Conservation (phyloP, 2,113 vertebrate genomes). For the Calyptommatus sinebrachiatus region DNA sequence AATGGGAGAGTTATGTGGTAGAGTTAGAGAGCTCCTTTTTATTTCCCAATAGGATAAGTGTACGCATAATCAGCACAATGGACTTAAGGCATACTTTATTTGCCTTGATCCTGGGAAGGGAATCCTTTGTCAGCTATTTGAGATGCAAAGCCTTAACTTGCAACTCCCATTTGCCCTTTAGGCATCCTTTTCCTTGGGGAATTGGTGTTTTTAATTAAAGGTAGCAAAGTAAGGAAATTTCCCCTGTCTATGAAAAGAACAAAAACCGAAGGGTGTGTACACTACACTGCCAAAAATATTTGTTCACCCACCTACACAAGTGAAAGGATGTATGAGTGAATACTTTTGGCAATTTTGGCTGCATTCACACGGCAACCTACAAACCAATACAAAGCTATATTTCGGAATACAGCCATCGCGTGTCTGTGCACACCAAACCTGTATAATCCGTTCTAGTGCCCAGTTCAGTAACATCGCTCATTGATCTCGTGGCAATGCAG, state of each 20-base stretch:
- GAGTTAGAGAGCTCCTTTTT: background rate
- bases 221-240: conserved; percentile 32
- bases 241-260: conserved; percentile 24
- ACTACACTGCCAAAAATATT: too few relatives aligned
- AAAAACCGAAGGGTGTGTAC: background rate
- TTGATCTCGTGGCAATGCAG: too few relatives aligned
- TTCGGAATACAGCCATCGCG: too few relatives aligned
- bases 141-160: conserved; percentile 26
- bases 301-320: too few relatives aligned
- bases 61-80: conserved; percentile 5
- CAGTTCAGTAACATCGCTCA: too few relatives aligned
- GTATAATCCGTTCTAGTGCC: too few relatives aligned
- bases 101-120: conserved; percentile 29
- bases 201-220: conserved; percentile 51
- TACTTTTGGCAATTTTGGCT: too few relatives aligned
- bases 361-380: too few relatives aligned
- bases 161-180: conserved; percentile 27
- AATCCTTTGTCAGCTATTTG: conserved; percentile 41
- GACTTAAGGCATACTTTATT: conserved; percentile 27
- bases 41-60: background rate
- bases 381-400: too few relatives aligned
- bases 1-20: conserved; percentile 10
- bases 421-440: too few relatives aligned
- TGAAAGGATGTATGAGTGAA: too few relatives aligned
- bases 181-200: conserved; percentile 32